These are phyloP conservation scores for Nansenia antarctica DNA, from an alignment of 2,113 vertebrate species.

Conservation along the genomic window DNA sequence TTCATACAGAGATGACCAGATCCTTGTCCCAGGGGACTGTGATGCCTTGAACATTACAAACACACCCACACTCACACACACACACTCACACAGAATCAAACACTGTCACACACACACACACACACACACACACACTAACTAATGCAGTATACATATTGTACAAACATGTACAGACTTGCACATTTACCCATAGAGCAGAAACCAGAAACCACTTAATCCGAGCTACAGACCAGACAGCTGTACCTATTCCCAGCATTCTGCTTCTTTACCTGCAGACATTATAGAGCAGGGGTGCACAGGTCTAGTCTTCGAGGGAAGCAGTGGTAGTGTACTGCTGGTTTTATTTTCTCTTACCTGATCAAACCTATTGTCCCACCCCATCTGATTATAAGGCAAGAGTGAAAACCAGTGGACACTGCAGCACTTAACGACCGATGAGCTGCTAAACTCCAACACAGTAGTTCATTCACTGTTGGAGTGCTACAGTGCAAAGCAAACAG, in stretches of 20 bases:
- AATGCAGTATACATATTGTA: too few relatives aligned
- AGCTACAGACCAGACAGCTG: constrained; percentile 16
- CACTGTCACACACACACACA: not conserved
- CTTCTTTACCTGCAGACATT: constrained; percentile 26
- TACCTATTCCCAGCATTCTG: constrained; percentile 26
- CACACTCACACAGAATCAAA: constrained; percentile 1
- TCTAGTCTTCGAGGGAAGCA: constrained; percentile 26
- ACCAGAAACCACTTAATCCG: constrained; percentile 14
- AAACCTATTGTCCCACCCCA: too few relatives aligned
- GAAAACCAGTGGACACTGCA: constrained; percentile 31
- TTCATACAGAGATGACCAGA: constrained; percentile 94
- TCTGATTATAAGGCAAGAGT: too few relatives aligned
- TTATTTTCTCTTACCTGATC: too few relatives aligned
- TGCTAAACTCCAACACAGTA: constrained; percentile 51
- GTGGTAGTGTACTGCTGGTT: too few relatives aligned
- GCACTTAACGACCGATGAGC: constrained; percentile 51
- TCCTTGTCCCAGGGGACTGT: constrained; percentile 89
- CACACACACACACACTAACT: constrained; percentile 4
- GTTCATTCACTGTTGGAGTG: constrained; percentile 28
- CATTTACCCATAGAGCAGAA: constrained; percentile 4
- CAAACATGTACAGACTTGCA: not conserved
- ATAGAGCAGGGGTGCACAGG: constrained; percentile 18
- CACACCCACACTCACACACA: not conserved
- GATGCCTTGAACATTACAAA: constrained; percentile 63
- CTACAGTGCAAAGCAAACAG: constrained; percentile 56